Conservation (phyloP, 2,113 vertebrate genomes). For the Trematocara unimaculatum region DNA sequence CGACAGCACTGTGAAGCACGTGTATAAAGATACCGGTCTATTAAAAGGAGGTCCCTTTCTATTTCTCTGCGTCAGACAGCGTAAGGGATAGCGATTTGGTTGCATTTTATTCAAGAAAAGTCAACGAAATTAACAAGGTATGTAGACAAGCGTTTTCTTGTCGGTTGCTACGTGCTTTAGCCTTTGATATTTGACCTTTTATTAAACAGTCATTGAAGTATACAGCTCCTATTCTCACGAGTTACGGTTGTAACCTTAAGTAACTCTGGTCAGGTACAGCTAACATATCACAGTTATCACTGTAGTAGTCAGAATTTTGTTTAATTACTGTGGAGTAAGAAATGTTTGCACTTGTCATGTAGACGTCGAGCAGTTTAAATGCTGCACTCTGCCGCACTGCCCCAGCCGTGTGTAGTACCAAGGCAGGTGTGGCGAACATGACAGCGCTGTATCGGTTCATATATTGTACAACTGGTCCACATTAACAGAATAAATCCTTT, state of each 20-base stretch:
- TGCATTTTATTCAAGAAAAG: slow-evolving; percentile 73
- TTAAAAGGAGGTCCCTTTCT: slow-evolving; percentile 68
- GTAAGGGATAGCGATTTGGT: slow-evolving; percentile 57
- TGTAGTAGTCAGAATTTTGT: not conserved
- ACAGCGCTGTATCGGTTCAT: not conserved
- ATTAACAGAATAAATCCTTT: not conserved
- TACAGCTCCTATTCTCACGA: not conserved
- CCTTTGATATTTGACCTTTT: not conserved
- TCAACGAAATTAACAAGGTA: slow-evolving; percentile 72
- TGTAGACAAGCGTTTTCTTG: fast-evolving
- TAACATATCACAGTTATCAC: not conserved
- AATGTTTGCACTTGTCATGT: not conserved
- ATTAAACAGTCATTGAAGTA: fast-evolving
- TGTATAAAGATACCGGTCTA: slow-evolving; percentile 74
- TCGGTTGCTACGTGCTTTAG: fast-evolving
- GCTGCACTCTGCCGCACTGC: slow-evolving; percentile 7
- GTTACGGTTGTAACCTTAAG: not conserved
- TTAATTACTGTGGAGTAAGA: not conserved
- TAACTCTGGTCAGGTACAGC: not conserved
- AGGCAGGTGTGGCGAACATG: slow-evolving; percentile 50
- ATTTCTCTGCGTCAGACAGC: slow-evolving; percentile 69
- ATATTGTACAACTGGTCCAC: not conserved
- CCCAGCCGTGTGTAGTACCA: not conserved
- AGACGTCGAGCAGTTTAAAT: not conserved
- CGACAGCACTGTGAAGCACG: slow-evolving; percentile 29